A percentile compares a stretch with the other conserved stretches of the same genome.
phyloP scores from a whole-genome alignment of 2,888 invertebrate genomes.

The Rapana venosa region DNA sequence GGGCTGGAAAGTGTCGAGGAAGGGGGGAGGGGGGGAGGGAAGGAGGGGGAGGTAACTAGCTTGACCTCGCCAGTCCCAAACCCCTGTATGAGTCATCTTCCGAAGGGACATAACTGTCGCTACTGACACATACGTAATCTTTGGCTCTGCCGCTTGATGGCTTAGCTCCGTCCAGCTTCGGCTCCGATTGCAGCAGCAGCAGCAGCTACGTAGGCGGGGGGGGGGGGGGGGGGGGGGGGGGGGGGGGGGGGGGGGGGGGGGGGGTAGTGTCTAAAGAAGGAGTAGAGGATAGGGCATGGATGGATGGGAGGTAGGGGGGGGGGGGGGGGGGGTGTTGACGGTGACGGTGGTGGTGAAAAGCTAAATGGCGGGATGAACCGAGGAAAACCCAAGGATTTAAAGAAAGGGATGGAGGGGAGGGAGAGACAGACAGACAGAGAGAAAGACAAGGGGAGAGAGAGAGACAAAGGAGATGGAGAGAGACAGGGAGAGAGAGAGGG shows the following conservation, averaged over 20 bases:
- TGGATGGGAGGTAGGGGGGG: not conserved
- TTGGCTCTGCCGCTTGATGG: slow-evolving; percentile 18
- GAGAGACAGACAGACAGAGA: not conserved
- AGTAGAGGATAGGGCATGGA: not conserved
- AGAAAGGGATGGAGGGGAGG: not conserved
- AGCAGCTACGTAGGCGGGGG: not conserved
- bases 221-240: not conserved
- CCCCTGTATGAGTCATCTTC: slow-evolving; percentile 23
- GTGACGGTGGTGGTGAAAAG: not conserved
- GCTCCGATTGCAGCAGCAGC: slow-evolving; percentile 2
- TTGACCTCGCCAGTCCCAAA: slow-evolving; percentile 21
- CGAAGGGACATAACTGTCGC: slow-evolving; percentile 33
- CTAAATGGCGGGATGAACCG: not conserved
- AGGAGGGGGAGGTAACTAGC: not conserved
- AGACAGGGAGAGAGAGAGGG: slow-evolving; percentile 7
- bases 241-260: not conserved
- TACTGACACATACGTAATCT: slow-evolving; percentile 39
- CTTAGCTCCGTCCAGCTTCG: not conserved
- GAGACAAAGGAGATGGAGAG: not conserved
- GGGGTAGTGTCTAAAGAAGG: not conserved
- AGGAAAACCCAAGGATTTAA: slow-evolving; percentile 6
- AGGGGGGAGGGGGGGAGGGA: not conserved
- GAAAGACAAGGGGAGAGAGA: not conserved
- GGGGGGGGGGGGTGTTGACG: not conserved
- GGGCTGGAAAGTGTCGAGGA: not conserved